Evolutionary conservation across 2,113 vertebrate species (phyloP).

Genomic region (Astur gentilis): DNA sequence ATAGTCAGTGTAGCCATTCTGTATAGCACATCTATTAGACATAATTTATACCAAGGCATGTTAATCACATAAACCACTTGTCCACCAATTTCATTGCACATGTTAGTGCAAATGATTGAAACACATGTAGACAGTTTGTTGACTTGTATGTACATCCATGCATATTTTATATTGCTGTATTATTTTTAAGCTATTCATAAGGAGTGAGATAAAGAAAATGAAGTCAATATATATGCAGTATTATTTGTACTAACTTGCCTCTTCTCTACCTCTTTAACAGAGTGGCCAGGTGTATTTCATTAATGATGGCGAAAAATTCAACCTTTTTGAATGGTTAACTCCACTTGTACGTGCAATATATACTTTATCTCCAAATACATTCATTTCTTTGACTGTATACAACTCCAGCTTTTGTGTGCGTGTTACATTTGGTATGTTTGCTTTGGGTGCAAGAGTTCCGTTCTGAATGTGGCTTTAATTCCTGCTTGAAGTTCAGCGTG

Average conservation of each 20-base stretch:
- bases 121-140: neutral
- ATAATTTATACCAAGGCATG: neutral
- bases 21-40: neutral
- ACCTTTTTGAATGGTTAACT: slow-evolving; percentile 90
- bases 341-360: slow-evolving; percentile 82
- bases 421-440: neutral
- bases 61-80: neutral
- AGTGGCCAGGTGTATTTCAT: slow-evolving; percentile 93
- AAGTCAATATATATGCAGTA: neutral
- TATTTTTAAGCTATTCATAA: neutral
- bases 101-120: neutral
- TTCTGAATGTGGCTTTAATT: neutral
- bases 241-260: slow-evolving; percentile 18
- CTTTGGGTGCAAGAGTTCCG: neutral
- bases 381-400: neutral
- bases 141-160: neutral
- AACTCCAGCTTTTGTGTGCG: neutral
- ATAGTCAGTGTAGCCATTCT: neutral
- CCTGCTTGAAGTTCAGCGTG: neutral
- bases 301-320: slow-evolving; percentile 88
- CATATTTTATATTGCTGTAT: neutral
- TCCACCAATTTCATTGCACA: neutral
- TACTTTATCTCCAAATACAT: neutral
- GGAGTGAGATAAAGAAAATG: neutral
- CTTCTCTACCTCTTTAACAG: slow-evolving; percentile 66